Base-by-base conservation (phyloP, 2,888 invertebrate species). In the Cerceris rybyensis region DNA sequence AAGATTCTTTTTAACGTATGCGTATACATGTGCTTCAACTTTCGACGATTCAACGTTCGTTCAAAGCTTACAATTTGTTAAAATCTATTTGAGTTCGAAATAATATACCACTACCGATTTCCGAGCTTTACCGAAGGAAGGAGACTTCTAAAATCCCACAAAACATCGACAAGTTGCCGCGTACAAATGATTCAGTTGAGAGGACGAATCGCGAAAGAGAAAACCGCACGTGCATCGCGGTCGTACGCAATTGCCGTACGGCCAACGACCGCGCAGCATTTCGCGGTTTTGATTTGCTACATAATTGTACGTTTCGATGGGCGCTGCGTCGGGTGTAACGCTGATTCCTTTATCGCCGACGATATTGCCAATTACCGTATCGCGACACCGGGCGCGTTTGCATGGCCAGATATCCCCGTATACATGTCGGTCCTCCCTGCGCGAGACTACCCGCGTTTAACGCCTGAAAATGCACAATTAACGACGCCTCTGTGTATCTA, bases 321-420 rank as follows among this genome's bases (percentile, higher is more conserved):
- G 71, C 82, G 65, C n/a, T 75, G 16, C 14, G 17, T 16, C 59
- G 57, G 73, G 84, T 67, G 81, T 80, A 82, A 85, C 86, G 84
- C 79, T 87, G 86, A 88, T 88, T 89, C 88, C 90, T 89, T 90
- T 89, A 89, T 88, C 88, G 83, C 77, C 75, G 79, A 68, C 87
- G 87, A 88, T 88, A 90, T 90, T 89, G 89, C 85, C 90, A 90
- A 90, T 90, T 90, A 90, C 82, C 86, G 84, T 85, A 68, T 80
- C 84, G 80, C 83, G 66, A 72, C 75, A 70, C 77, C 74, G 73
- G 75, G 67, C 80, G 75, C 77, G 72, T 81, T 75, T 77, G 81
- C 75, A 74, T 81, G 61, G 46, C 54, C 76, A 58, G 82, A 74
- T 76, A 78, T 67, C 71, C 66, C 52, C 60, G 54, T 65, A 55